These are phyloP conservation scores for Gouania willdenowi DNA, from an alignment of 2,797 vertebrate genomes.

Conservation along the genomic window DNA sequence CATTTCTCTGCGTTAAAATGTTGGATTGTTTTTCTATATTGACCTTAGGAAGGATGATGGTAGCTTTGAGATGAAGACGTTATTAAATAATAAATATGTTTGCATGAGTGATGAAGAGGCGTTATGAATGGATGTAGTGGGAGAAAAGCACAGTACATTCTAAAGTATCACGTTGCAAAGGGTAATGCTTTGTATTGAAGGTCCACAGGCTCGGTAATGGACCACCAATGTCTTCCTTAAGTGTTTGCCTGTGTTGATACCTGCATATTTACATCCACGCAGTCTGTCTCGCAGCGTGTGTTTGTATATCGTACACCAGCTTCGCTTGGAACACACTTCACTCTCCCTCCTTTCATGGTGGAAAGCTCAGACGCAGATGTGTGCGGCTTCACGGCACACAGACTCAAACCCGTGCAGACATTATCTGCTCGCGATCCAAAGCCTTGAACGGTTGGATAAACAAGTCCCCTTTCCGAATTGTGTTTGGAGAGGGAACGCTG, in stretches of 20 bases:
- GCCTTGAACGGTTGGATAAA: conserved; percentile 62
- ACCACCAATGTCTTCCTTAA: conserved; percentile 32
- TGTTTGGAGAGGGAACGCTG: conserved; percentile 68
- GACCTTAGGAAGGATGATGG: conserved; percentile 31
- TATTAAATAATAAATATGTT: conserved; percentile 42
- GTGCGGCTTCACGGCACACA: conserved; percentile 19
- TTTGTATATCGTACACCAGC: conserved; percentile 40
- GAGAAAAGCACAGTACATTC: conserved; percentile 2
- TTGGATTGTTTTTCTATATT: conserved; percentile 18
- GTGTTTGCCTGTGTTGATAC: conserved; percentile 24
- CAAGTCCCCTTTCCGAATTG: conserved; percentile 66
- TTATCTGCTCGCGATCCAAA: conserved; percentile 63
- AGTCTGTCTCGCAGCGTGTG: conserved; percentile 16
- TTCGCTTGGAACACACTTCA: conserved; percentile 29
- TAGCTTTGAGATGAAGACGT: conserved; percentile 25
- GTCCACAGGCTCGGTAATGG: neutral
- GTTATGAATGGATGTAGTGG: conserved; percentile 13
- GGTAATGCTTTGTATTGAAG: neutral
- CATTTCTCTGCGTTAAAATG: conserved; percentile 53
- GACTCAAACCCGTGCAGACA: conserved; percentile 48
- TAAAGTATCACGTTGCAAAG: too few relatives aligned
- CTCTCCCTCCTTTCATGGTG: conserved; percentile 7
- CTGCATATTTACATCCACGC: conserved; percentile 40
- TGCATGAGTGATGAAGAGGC: conserved; percentile 18
- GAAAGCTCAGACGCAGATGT: conserved; percentile 62